Base-by-base conservation (phyloP, 2,113 vertebrate genomes). In the Microcebus murinus region DNA sequence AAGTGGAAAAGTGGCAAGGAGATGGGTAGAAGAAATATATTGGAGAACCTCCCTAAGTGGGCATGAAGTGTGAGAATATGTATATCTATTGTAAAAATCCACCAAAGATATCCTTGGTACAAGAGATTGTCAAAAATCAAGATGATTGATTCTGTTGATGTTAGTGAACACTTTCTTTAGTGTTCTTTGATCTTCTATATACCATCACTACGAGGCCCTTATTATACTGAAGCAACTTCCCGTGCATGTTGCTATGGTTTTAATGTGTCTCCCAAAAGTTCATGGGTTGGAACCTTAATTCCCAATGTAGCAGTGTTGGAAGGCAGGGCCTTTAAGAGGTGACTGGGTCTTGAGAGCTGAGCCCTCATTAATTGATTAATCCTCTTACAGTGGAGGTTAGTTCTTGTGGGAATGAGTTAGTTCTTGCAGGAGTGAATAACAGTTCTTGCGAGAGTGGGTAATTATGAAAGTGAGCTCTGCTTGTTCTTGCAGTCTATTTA, bases 171-270 rank as follows among this genome's bases (percentile, higher is more conserved):
- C 25, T 65, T 68, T n/a, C 25, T 21, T 67, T 23, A 77, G 42
- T 42, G 42, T 42, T 42, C 42, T 87, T 81, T 89, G 73, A 45
- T 25, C 61, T n/a, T 88, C n/a, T 94, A 88, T 61, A 82, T 67
- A 85, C 11, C 34, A 91, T 94, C 52, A 94, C 34, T 87, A 70
- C 52, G 70, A 87, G 52, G n/a, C 1, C 27, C n/a, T 42, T 76
- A 57, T 76, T 81, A 76, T 59, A 94, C 29, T 65, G 45, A 96
- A 94, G 73, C 17, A 87, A 92, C 8, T 94, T 92, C 50, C 73
- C 63, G 83, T 61, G n/a, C 29, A 12, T 48, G 42, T 74, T 74
- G 29, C 27, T 76, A 76, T 48, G 45, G 42, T 48, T 76, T 31
- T 27, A 76, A 76, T 76, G 25, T 48, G 15, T 48, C 27, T 29